Evolutionary conservation across 2,797 vertebrate species (phyloP), one percentile per base, ranked within the genome.

Genomic region (Neostethus bicornis): DNA sequence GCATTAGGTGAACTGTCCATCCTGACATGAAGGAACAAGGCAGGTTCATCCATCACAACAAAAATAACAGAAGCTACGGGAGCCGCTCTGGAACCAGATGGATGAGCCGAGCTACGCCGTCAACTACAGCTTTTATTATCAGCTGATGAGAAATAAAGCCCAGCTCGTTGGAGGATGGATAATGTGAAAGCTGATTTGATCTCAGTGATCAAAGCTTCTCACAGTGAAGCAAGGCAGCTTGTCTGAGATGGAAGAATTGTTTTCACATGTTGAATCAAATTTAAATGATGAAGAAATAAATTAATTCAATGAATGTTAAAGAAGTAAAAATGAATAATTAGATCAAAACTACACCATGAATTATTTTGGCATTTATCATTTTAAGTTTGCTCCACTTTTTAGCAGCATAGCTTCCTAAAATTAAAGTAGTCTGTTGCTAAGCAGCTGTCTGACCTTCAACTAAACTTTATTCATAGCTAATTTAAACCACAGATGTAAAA

Each of bases 11-110:
- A 70, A 63, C 29, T 45, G 51, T 76, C 54, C 47, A 51, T 62
- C 58, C 53, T 14, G 28, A 62, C 51, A 20, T 38, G 52, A 38
- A n/a, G 44, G 46, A 46, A 51, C 21, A 4, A 31, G 49, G 26
- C 35, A 51, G 38, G 21, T 69, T 71, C 70, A 77, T 80, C 66
- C 32, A 69, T 77, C 77, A 77, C 49, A 29, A 35, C 62, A 56
- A 67, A 39, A 70, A 61, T 41, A 63, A 62, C 58, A 42, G 10
- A 64, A 72, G 60, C 66, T 48, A 68, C 28, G 4, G 69, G 67
- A 70, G 51, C 56, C 62, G 70, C 41, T 68, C 72, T 20, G 45
- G 52, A 61, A 66, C 65, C 60, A 67, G 56, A 63, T 7, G 8
- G 50, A 60, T 66, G 35, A 52, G 67, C 46, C 45, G 50, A 19